These are phyloP conservation scores for Staurois parvus DNA, from an alignment of 2,797 vertebrate species.

Conservation along the genomic window DNA sequence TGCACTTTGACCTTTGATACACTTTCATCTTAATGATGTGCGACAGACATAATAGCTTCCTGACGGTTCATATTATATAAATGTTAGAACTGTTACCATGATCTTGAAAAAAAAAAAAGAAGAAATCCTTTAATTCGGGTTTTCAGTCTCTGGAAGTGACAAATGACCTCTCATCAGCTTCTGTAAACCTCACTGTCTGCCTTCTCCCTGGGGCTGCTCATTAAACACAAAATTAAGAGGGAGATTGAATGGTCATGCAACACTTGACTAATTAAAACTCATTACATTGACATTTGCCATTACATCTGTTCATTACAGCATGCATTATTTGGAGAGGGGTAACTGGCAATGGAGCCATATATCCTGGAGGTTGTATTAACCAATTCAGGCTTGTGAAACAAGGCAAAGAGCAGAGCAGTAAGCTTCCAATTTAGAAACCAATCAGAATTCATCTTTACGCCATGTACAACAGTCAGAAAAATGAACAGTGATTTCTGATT, in stretches of 20 bases:
- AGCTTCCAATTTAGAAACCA: background rate
- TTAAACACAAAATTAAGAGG: conserved; percentile 38
- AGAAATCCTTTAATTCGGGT: background rate
- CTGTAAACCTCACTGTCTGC: background rate
- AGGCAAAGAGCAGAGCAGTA: background rate
- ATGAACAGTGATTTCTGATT: background rate
- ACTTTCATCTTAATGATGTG: background rate
- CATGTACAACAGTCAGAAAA: background rate
- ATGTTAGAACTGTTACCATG: no score
- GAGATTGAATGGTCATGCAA: conserved; percentile 21
- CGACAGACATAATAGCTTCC: background rate
- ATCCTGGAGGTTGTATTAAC: conserved; percentile 16
- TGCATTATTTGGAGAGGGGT: background rate
- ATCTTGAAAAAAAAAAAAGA: background rate
- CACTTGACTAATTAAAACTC: conserved; percentile 40
- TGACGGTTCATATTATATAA: background rate
- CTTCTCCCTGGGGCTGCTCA: conserved; percentile 37
- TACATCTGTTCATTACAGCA: conserved; percentile 1
- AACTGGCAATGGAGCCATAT: background rate
- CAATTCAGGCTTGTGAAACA: background rate
- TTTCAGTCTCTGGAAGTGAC: background rate
- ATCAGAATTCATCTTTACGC: background rate
- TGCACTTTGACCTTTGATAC: no score
- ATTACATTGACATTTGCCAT: conserved; percentile 31
- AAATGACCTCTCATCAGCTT: background rate